Conservation (phyloP, 2,888 invertebrate genomes). For the Epinotia brunnichana region DNA sequence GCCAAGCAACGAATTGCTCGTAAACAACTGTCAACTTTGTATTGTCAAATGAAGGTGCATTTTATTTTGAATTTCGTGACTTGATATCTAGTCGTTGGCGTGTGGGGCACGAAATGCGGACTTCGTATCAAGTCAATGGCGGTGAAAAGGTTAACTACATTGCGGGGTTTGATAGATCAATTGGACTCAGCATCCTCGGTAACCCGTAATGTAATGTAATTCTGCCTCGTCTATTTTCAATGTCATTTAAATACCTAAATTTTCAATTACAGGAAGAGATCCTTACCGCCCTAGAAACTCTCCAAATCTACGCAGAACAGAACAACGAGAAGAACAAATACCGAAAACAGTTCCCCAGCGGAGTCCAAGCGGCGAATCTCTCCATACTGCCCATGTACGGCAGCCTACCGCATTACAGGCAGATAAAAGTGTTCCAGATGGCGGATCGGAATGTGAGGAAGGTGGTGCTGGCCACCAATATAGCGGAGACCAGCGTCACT, state of each 20-base stretch:
- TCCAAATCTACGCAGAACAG: conserved; percentile 84
- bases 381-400: conserved; percentile 96
- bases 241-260: conserved; percentile 23
- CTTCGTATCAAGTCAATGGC: too few relatives aligned
- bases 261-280: conserved; percentile 90
- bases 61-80: too few relatives aligned
- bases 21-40: too few relatives aligned
- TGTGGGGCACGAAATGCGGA: too few relatives aligned
- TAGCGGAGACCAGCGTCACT: conserved; percentile 98
- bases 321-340: conserved; percentile 79
- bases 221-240: too few relatives aligned
- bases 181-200: too few relatives aligned
- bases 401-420: conserved; percentile 86
- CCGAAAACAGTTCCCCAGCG: conserved; percentile 69
- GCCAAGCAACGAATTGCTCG: too few relatives aligned
- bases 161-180: too few relatives aligned
- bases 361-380: conserved; percentile 76
- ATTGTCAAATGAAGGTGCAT: too few relatives aligned
- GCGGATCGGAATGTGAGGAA: conserved; percentile 90
- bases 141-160: too few relatives aligned
- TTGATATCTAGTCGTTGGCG: too few relatives aligned
- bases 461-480: conserved; percentile 96
- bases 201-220: too few relatives aligned
- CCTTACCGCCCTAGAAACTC: conserved; percentile 87
- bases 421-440: conserved; percentile 88